Conservation (phyloP, 2,888 invertebrate species). For the Caenorhabditis sp. region DNA sequence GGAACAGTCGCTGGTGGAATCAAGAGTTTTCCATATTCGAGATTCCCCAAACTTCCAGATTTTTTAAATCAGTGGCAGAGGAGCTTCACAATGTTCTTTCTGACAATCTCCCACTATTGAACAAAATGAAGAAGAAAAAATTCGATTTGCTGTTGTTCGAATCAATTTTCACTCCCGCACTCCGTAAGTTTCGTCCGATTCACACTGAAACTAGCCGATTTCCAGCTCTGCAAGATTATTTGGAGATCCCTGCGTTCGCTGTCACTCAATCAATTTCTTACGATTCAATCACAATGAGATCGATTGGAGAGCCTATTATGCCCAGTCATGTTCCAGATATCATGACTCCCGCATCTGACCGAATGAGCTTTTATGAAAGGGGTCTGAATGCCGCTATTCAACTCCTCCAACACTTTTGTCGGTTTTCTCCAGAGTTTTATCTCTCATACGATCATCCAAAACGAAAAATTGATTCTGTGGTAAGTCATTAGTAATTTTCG, state of each 20-base stretch:
- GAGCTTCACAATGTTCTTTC: conserved; percentile 33
- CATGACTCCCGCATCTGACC: conserved; percentile 18
- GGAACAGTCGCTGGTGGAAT: conserved; percentile 33
- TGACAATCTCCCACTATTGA: background rate
- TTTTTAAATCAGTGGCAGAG: conserved; percentile 14
- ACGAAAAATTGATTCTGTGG: conserved; percentile 3
- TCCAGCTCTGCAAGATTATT: conserved; percentile 35
- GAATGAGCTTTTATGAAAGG: conserved; percentile 24
- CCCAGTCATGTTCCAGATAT: conserved; percentile 44
- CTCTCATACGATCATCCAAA: conserved; percentile 2
- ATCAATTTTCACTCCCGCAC: conserved; percentile 24
- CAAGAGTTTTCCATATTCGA: conserved; percentile 28
- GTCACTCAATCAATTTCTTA: conserved; percentile 20
- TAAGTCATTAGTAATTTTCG: too few relatives aligned
- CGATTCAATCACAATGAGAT: conserved; percentile 10
- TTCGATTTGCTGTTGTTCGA: conserved; percentile 38
- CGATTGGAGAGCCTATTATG: conserved; percentile 31
- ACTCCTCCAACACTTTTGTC: background rate
- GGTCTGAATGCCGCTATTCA: conserved; percentile 4
- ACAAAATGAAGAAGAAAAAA: conserved; percentile 20
- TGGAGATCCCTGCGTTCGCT: conserved; percentile 24
- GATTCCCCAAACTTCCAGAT: conserved; percentile 29
- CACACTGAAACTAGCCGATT: too few relatives aligned
- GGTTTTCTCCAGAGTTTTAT: conserved; percentile 9
- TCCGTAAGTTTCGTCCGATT: conserved; percentile 2